Evolutionary conservation across 1,140 invertebrate genomes (phyloP).

Genomic region (Lordiphosa collinella): DNA sequence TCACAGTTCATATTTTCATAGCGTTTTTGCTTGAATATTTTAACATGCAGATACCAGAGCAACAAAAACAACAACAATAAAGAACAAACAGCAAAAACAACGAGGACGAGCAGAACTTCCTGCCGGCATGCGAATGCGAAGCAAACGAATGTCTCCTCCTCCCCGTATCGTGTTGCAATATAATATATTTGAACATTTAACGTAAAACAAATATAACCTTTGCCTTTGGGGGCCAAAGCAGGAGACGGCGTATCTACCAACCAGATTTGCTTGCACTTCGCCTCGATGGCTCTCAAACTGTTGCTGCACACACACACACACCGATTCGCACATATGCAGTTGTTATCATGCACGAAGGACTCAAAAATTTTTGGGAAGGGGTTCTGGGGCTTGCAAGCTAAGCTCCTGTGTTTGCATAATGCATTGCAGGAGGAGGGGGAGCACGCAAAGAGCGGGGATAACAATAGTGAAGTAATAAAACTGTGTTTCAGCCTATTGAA

Average conservation of each 20-base stretch:
- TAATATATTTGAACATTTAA: slow-evolving; percentile 79
- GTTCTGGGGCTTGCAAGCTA: slow-evolving; percentile 29
- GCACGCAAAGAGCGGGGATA: slow-evolving; percentile 14
- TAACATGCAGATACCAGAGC: slow-evolving; percentile 55
- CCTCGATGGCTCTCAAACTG: slow-evolving; percentile 71
- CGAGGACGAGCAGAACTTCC: slow-evolving; percentile 16
- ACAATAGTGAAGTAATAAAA: slow-evolving; percentile 7
- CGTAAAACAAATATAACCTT: slow-evolving; percentile 78
- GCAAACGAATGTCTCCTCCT: slow-evolving; percentile 36
- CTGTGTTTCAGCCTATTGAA: neutral
- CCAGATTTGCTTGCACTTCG: slow-evolving; percentile 31
- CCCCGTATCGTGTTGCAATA: slow-evolving; percentile 60
- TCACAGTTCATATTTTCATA: slow-evolving; percentile 79
- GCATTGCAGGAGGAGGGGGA: slow-evolving; percentile 44
- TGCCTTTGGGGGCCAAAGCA: slow-evolving; percentile 30
- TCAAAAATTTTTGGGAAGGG: slow-evolving; percentile 42
- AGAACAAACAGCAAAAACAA: neutral
- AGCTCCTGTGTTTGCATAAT: slow-evolving; percentile 59
- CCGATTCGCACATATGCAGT: slow-evolving; percentile 10
- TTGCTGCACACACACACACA: slow-evolving; percentile 11
- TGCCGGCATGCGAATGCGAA: slow-evolving; percentile 48
- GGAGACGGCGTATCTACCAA: slow-evolving; percentile 9
- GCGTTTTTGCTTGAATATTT: slow-evolving; percentile 70
- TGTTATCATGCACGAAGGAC: slow-evolving; percentile 75
- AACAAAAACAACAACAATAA: slow-evolving; percentile 9